Base-by-base conservation (phyloP, 1,140 invertebrate species). In the Drosophila eugracilis region DNA sequence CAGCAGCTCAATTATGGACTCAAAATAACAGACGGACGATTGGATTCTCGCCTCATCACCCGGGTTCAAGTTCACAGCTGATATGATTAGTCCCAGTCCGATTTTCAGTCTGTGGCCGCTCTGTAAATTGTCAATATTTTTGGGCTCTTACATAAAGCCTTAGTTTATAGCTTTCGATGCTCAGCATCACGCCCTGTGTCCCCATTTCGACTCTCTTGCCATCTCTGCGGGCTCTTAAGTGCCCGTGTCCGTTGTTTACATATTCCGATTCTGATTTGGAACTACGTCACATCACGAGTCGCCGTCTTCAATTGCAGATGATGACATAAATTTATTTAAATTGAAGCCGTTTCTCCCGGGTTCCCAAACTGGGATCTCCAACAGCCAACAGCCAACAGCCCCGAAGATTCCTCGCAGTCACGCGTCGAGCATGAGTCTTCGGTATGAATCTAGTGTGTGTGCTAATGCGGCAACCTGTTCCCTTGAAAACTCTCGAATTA, bases 301-400 rank as follows among this genome's bases (percentile, higher is more conserved):
- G 67, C 4, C 45, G 62, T 41, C 39, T 74, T 74, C 71, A 74
- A 74, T 74, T 74, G 71, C 71, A 75, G 50, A 75, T 75, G 71
- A 75, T 75, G 71, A 65, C 71, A 75, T 75, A 75, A 75, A 75
- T 75, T 75, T 75, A 75, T 75, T 75, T 75, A 74, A 75, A 75
- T 75, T 75, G 71, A 74, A 63, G 59, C 32, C 48, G 22, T 62
- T 71, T 45, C 42, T 49, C 69, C 58, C 9, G 55, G 21, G 6
- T 19, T 54, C 28, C 41, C 1, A 9, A 3, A 12, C 30, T 39
- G 19, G 12, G 19, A n/a, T 45, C 37, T 44, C 26, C 34, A 19
- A 24, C 21, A 58, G 28, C 10, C n/a, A n/a, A n/a, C n/a, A n/a
- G n/a, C 21, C 44, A 21, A 28, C 17, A 62, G 32, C 9, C 14